A percentile compares a stretch with the other conserved stretches of the same genome.
Conservation (phyloP, 2,113 vertebrate genomes). For the Butorides virescens region DNA sequence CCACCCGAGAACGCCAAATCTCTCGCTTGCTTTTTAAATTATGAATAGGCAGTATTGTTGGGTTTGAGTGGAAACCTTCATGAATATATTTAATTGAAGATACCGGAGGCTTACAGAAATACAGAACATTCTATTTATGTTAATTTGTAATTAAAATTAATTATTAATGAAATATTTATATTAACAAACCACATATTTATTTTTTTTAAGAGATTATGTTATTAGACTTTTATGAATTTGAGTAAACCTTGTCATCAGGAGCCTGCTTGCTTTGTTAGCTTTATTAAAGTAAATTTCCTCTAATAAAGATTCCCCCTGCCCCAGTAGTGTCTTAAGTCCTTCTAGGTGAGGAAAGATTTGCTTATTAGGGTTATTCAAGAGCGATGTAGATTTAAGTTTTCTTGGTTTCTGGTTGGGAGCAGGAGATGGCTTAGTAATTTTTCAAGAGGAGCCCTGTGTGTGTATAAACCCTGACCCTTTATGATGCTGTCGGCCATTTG, state of each 20-base stretch:
- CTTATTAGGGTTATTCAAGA: neutral
- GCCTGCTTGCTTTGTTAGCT: neutral
- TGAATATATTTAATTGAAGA: neutral
- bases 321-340: neutral
- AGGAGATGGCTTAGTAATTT: neutral
- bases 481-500: neutral
- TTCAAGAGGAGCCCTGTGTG: neutral
- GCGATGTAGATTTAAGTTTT: neutral
- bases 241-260: neutral
- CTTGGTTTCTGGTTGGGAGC: neutral
- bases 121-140: neutral
- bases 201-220: neutral
- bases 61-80: neutral
- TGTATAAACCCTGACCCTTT: neutral
- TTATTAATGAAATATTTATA: neutral
- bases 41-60: neutral
- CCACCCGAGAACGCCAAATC: fast-evolving
- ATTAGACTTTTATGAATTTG: neutral
- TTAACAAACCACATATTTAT: neutral
- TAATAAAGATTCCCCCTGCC: neutral
- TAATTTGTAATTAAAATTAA: neutral
- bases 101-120: neutral
- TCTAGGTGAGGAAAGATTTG: neutral
- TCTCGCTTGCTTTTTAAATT: neutral
- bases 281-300: neutral